Evolutionary conservation across 2,113 vertebrate genomes (phyloP), one percentile per base, ranked within the genome.

Genomic region (Talpa occidentalis): DNA sequence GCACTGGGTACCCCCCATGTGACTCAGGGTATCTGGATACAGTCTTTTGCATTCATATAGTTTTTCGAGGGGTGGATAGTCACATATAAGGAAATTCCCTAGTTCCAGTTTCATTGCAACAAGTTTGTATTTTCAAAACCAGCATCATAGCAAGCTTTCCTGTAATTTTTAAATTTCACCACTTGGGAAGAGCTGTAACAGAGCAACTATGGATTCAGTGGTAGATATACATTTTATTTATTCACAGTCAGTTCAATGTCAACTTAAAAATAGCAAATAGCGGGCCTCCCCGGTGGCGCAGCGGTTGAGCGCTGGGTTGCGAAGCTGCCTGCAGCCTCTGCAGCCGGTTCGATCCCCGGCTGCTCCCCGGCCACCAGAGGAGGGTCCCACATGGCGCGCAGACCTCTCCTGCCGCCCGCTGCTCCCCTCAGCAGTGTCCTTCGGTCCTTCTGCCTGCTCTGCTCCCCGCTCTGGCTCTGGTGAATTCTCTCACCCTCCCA

Each of bases 81-180:
- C 73, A 52, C 44, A 21, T 9, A 19, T 7, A 74, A 77, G 28
- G 30, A 92, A 85, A 84, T 62, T 95, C 30, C 72, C 37, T 80
- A 60, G 81, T 16, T 19, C 64, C 24, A 16, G 3, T 67, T 14
- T 90, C 47, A 26, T 74, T 15, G 35, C 21, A 90, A 78, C 17
- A 56, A 80, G 76, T 52, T 66, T 84, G 17, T 69, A 32, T 87
- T 95, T 94, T 90, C 7, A 70, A 95, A 94, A 73, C n/a, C 85
- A 95, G 32, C 12, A 26, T 56, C 44, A 60, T 1, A 70, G 66
- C 28, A 35, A 80, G 30, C 24, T 82, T 90, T 49, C 60, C 62
- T 54, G 40, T 69, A 26, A 17, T 32, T 84, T 81, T 95, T 72
- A 24, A 88, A 22, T 77, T 54, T 86, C 22, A 60, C 19, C 42